Percentiles rank a stretch among this genome's conserved stretches.
Evolutionary conservation across 2,113 vertebrate genomes (phyloP).

Genomic region (Murina feae): DNA sequence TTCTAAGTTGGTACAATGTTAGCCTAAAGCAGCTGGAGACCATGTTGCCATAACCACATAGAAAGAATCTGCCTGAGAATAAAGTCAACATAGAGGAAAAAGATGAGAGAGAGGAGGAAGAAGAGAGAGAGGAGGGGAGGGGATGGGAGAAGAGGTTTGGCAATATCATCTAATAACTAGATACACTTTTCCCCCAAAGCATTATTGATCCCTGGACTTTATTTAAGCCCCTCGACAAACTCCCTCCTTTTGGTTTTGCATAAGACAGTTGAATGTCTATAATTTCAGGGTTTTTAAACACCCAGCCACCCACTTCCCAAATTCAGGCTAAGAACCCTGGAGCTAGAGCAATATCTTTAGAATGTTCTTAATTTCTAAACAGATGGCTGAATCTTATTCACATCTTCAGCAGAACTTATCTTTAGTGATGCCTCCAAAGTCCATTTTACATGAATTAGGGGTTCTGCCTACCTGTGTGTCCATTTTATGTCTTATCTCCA

Average conservation of each 20-base stretch:
- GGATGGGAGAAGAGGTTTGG: background rate
- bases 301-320: background rate
- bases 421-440: background rate
- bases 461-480: background rate
- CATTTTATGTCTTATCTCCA: background rate
- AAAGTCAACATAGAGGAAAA: background rate
- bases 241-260: background rate
- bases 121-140: no score
- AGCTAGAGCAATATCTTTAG: background rate
- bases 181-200: background rate
- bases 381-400: background rate
- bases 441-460: background rate
- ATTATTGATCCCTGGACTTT: background rate
- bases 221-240: background rate
- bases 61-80: background rate
- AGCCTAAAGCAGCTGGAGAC: background rate
- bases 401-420: background rate
- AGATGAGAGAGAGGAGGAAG: background rate
- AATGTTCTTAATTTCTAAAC: conserved; percentile 7
- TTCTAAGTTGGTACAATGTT: background rate
- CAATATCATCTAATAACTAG: background rate
- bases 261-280: background rate
- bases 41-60: background rate
- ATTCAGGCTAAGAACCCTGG: background rate
- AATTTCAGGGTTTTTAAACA: background rate